These are phyloP conservation scores for Anolis sagrei DNA, from an alignment of 2,113 vertebrate genomes.

Conservation along the genomic window DNA sequence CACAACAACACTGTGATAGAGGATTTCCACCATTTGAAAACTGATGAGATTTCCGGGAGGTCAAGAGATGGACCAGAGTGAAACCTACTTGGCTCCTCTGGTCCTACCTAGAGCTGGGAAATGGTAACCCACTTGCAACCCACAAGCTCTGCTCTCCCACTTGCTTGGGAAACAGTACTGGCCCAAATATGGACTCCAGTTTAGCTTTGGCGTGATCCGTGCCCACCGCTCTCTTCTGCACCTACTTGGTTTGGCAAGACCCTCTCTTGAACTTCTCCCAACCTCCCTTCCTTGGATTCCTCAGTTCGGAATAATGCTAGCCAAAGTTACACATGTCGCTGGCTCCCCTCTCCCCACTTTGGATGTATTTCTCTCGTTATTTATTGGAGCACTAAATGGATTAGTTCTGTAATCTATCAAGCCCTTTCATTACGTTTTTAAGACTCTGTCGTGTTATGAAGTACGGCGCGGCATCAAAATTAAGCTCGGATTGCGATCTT, in stretches of 20 bases:
- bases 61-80: too few relatives aligned
- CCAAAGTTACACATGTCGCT: not conserved
- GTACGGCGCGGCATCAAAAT: slow-evolving; percentile 17
- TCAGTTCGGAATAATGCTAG: not conserved
- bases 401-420: slow-evolving; percentile 38
- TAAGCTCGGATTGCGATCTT: slow-evolving; percentile 14
- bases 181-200: too few relatives aligned
- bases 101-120: too few relatives aligned
- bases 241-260: not conserved
- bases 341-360: not conserved
- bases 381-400: slow-evolving; percentile 33
- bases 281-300: not conserved
- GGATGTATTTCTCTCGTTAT: slow-evolving; percentile 2
- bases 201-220: not conserved
- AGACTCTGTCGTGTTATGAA: slow-evolving; percentile 32
- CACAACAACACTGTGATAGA: too few relatives aligned
- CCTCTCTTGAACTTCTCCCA: not conserved
- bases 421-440: slow-evolving; percentile 34
- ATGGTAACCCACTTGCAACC: too few relatives aligned
- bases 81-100: too few relatives aligned
- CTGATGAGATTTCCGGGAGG: too few relatives aligned
- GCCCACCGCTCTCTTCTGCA: fast-evolving
- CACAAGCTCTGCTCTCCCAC: too few relatives aligned
- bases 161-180: too few relatives aligned
- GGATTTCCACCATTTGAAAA: too few relatives aligned